A percentile compares a stretch with the other conserved stretches of the same genome.
Evolutionary conservation across 2,888 invertebrate genomes (phyloP).

Genomic region (Cantharis lateralis): DNA sequence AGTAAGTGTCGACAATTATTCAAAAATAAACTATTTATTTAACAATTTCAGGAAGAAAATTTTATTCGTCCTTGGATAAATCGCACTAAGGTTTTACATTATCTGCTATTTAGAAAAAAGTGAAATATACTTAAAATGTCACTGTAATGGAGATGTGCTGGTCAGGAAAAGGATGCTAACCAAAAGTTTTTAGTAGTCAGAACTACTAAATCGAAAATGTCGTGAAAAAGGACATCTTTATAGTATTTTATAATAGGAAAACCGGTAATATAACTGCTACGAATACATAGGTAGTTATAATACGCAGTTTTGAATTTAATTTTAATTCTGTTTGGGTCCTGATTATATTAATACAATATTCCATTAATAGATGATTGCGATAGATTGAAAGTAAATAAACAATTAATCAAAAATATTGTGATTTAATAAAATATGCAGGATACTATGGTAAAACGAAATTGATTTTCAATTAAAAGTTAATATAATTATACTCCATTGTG

Average conservation of each 20-base stretch:
- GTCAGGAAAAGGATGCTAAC: not conserved
- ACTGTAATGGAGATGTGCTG: not conserved
- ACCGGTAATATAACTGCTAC: not conserved
- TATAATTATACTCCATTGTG: not conserved
- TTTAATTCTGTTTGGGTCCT: not conserved
- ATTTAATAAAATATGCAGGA: not conserved
- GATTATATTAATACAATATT: not conserved
- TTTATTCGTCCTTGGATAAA: not conserved
- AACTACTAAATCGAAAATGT: too few relatives aligned
- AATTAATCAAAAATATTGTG: not conserved
- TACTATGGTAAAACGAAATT: not conserved
- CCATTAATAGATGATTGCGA: not conserved
- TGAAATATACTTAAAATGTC: not conserved
- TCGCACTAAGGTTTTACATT: not conserved
- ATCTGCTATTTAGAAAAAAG: not conserved
- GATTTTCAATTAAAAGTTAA: not conserved
- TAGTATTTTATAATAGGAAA: not conserved
- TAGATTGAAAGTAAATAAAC: not conserved
- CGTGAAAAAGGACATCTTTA: not conserved
- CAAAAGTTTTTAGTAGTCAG: not conserved
- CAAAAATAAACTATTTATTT: too few relatives aligned
- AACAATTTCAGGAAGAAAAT: too few relatives aligned
- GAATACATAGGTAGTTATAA: not conserved
- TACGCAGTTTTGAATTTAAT: not conserved
- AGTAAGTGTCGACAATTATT: not conserved